These are phyloP conservation scores for Morpho achilles DNA, from an alignment of 2,888 invertebrate genomes.

Conservation along the genomic window DNA sequence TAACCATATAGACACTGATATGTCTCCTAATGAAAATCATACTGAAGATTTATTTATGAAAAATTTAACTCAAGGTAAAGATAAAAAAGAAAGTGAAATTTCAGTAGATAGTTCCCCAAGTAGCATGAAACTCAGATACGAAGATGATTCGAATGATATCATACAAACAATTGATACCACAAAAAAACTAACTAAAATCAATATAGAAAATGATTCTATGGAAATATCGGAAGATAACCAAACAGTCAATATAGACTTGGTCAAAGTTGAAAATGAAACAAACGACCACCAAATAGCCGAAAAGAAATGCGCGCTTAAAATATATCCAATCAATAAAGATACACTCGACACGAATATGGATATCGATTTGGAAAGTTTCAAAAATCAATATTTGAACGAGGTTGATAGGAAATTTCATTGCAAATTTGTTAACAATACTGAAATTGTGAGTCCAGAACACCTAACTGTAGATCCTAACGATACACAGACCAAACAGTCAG, in stretches of 20 bases:
- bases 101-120: too few relatives aligned
- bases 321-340: slow-evolving; percentile 44
- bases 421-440: slow-evolving; percentile 10
- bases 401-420: slow-evolving; percentile 35
- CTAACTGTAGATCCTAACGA: slow-evolving; percentile 6
- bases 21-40: not conserved
- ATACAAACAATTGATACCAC: slow-evolving; percentile 36
- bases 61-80: too few relatives aligned
- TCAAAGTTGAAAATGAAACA: slow-evolving; percentile 34
- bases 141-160: slow-evolving; percentile 5
- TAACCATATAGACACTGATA: not conserved
- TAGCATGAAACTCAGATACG: too few relatives aligned
- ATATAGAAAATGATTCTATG: slow-evolving; percentile 48
- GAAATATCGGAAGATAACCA: slow-evolving; percentile 55
- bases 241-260: slow-evolving; percentile 43
- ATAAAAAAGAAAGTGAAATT: too few relatives aligned
- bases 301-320: slow-evolving; percentile 42
- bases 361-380: slow-evolving; percentile 57
- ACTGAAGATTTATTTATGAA: not conserved
- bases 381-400: slow-evolving; percentile 54
- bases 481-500: slow-evolving; percentile 24
- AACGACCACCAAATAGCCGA: slow-evolving; percentile 24
- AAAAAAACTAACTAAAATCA: slow-evolving; percentile 23
- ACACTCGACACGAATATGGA: slow-evolving; percentile 35
- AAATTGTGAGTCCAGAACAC: not conserved